Percentiles rank a stretch among this genome's conserved stretches.
Conservation (phyloP, 2,888 invertebrate genomes). For the Cheilosia vernalis region DNA sequence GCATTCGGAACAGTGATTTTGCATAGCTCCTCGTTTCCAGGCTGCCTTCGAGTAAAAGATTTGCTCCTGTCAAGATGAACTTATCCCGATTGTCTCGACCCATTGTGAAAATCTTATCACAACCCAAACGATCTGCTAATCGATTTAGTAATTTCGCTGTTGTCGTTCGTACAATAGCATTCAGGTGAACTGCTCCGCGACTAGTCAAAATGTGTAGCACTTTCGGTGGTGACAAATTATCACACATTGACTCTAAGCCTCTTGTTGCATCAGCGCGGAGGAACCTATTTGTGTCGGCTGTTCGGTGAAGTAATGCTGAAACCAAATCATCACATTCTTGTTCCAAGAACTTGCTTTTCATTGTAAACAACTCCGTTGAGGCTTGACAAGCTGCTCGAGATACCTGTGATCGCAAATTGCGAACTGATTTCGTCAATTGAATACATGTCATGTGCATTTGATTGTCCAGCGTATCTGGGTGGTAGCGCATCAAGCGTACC, state of each 20-base stretch:
- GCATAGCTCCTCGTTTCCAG: slow-evolving; percentile 93
- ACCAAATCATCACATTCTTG: slow-evolving; percentile 94
- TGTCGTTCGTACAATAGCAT: slow-evolving; percentile 93
- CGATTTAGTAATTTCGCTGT: slow-evolving; percentile 90
- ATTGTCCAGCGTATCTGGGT: slow-evolving; percentile 86
- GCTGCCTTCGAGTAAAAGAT: slow-evolving; percentile 93
- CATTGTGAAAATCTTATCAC: slow-evolving; percentile 88
- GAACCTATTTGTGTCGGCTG: slow-evolving; percentile 97
- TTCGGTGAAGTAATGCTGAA: slow-evolving; percentile 91
- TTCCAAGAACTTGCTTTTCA: slow-evolving; percentile 85
- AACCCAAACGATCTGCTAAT: slow-evolving; percentile 89
- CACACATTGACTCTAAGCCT: slow-evolving; percentile 92
- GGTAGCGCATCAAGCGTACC: slow-evolving; percentile 88
- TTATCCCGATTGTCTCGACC: slow-evolving; percentile 91
- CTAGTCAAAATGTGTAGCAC: slow-evolving; percentile 87
- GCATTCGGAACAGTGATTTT: slow-evolving; percentile 89
- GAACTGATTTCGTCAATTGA: slow-evolving; percentile 90
- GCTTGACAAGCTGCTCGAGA: slow-evolving; percentile 94
- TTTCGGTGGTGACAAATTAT: slow-evolving; percentile 88
- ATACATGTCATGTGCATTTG: slow-evolving; percentile 89
- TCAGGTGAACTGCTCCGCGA: slow-evolving; percentile 92
- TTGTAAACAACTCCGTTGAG: slow-evolving; percentile 90
- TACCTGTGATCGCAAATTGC: slow-evolving; percentile 96
- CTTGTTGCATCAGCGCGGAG: slow-evolving; percentile 92
- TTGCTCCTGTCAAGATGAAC: slow-evolving; percentile 91